A percentile compares a stretch with the other conserved stretches of the same genome.
These are phyloP conservation scores for Siderastrea siderea DNA, from an alignment of 92 coral and sea anemone genomes.

Conservation along the genomic window DNA sequence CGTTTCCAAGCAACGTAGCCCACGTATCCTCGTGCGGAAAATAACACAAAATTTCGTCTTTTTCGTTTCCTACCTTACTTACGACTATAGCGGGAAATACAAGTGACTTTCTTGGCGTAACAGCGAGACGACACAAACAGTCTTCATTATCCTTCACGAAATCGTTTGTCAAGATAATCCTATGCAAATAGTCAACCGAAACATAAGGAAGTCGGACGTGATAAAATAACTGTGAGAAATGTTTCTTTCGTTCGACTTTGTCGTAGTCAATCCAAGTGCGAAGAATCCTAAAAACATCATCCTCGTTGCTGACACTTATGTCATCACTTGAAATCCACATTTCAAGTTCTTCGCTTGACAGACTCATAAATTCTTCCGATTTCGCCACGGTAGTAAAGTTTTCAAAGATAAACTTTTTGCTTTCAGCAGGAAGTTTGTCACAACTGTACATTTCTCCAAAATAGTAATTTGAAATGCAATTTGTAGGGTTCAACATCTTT, in stretches of 20 bases:
- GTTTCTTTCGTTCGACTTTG: background rate
- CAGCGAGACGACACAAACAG: background rate
- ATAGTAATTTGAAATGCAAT: background rate
- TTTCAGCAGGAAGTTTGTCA: background rate
- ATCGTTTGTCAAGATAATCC: background rate
- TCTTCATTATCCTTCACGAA: conserved; percentile 3
- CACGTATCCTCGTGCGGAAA: conserved; percentile 4
- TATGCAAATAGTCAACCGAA: background rate
- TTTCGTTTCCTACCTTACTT: too few relatives aligned
- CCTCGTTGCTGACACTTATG: background rate
- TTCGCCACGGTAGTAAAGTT: background rate
- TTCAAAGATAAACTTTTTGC: background rate
- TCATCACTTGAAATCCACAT: conserved; percentile 18
- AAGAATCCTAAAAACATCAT: conserved; percentile 6
- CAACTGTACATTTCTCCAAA: background rate
- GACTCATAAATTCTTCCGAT: background rate
- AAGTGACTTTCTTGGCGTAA: conserved; percentile 6
- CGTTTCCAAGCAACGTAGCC: background rate
- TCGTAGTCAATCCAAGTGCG: conserved; percentile 4
- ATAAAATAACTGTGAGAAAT: conserved; percentile 1
- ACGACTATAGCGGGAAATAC: background rate
- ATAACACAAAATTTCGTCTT: conserved; percentile 13
- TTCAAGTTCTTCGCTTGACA: conserved; percentile 20
- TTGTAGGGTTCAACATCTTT: background rate
- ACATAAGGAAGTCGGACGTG: background rate